Conservation (phyloP, 1,140 invertebrate species). For the Homarus americanus region DNA sequence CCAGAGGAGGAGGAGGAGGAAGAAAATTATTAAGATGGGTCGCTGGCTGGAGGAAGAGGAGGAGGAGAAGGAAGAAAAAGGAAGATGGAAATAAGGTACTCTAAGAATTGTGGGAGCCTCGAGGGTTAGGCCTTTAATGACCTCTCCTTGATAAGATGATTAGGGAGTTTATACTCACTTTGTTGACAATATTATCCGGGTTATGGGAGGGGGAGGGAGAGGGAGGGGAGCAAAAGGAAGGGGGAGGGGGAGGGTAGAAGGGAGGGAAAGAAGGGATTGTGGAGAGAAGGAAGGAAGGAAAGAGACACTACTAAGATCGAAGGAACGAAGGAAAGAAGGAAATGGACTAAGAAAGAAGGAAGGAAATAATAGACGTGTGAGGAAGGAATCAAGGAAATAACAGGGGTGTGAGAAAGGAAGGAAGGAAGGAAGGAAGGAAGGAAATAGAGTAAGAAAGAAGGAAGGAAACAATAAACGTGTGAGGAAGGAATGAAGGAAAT, state of each 20-base stretch:
- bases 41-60: not conserved
- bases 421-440: not conserved
- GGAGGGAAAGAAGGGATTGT: not conserved
- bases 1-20: conserved; percentile 4
- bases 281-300: not conserved
- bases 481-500: not conserved
- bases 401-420: no score
- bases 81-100: not conserved
- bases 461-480: not conserved
- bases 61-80: not conserved
- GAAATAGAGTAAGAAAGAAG: not conserved
- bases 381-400: no score
- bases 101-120: not conserved
- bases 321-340: no score
- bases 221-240: not conserved
- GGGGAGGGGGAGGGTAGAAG: not conserved
- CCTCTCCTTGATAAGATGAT: conserved; percentile 27
- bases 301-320: no score
- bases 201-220: not conserved
- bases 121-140: not conserved
- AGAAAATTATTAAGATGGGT: not conserved
- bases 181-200: conserved; percentile 30
- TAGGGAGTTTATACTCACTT: conserved; percentile 25
- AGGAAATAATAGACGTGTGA: not conserved
- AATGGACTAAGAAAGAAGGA: not conserved